These are phyloP conservation scores for Trimorus sp. DNA, from an alignment of 2,888 invertebrate species.

Conservation along the genomic window DNA sequence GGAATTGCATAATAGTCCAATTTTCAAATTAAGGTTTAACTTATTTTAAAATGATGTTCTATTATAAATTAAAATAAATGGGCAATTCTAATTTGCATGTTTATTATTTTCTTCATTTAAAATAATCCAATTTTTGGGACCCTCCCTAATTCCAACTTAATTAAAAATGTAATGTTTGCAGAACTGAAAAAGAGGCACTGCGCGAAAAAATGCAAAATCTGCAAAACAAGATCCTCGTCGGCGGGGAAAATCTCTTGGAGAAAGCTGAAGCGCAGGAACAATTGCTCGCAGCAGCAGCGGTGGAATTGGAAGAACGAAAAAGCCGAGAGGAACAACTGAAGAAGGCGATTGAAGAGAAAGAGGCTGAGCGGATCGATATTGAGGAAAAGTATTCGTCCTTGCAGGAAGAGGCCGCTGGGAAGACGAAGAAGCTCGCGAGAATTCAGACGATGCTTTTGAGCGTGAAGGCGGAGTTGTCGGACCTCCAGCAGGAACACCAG, in stretches of 20 bases:
- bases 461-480: slow-evolving; percentile 91
- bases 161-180: slow-evolving; percentile 69
- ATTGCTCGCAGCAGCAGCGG: slow-evolving; percentile 92
- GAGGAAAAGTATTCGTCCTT: slow-evolving; percentile 97
- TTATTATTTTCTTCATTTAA: slow-evolving; percentile 12
- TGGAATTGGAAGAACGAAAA: slow-evolving; percentile 90
- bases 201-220: slow-evolving; percentile 93
- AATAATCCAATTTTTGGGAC: slow-evolving; percentile 25
- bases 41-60: no score
- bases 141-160: slow-evolving; percentile 39
- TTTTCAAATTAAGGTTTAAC: no score
- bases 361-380: slow-evolving; percentile 95
- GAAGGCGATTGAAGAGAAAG: slow-evolving; percentile 92
- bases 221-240: slow-evolving; percentile 97
- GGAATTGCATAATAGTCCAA: no score
- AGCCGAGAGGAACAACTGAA: slow-evolving; percentile 91
- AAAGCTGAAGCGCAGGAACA: slow-evolving; percentile 97
- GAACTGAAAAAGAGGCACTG: slow-evolving; percentile 90
- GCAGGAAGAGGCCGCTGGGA: slow-evolving; percentile 96
- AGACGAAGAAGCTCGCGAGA: slow-evolving; percentile 95
- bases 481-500: slow-evolving; percentile 96
- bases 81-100: slow-evolving; percentile 25
- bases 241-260: slow-evolving; percentile 98
- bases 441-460: slow-evolving; percentile 91
- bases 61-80: no score